Conservation (phyloP, 2,797 vertebrate species). For the Tangara arthus region DNA sequence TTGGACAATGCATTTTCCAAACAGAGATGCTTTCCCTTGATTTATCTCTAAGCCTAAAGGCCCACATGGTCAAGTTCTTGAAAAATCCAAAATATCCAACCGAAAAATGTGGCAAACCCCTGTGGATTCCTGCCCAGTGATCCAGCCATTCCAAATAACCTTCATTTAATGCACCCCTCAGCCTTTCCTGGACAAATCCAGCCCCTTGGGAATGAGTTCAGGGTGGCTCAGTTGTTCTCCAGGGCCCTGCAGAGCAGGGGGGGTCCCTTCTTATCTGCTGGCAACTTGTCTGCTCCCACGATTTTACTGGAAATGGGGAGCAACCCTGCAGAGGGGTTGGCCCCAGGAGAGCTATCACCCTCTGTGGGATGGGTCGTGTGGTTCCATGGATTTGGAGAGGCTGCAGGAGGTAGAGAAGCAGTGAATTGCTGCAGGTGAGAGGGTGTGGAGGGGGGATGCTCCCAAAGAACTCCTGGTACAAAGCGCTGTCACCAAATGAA, state of each 20-base stretch:
- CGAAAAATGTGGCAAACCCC: neutral
- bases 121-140: no score
- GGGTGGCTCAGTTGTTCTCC: neutral
- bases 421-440: neutral
- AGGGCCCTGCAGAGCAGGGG: neutral
- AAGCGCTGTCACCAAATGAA: neutral
- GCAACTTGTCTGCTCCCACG: fast-evolving
- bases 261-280: neutral
- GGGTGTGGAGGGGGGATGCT: neutral
- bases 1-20: neutral
- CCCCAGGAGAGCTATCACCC: neutral
- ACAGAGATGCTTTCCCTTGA: neutral
- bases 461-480: neutral
- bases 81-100: neutral
- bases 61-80: neutral
- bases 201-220: neutral
- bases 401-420: neutral
- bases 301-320: neutral
- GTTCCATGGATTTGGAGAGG: neutral
- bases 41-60: neutral
- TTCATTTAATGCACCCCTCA: neutral
- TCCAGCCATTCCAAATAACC: fast-evolving
- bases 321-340: neutral
- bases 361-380: fast-evolving
- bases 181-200: neutral